A percentile compares a stretch with the other conserved stretches of the same genome.
Conservation (phyloP, 2,797 vertebrate genomes). For the Prunella strophiata region DNA sequence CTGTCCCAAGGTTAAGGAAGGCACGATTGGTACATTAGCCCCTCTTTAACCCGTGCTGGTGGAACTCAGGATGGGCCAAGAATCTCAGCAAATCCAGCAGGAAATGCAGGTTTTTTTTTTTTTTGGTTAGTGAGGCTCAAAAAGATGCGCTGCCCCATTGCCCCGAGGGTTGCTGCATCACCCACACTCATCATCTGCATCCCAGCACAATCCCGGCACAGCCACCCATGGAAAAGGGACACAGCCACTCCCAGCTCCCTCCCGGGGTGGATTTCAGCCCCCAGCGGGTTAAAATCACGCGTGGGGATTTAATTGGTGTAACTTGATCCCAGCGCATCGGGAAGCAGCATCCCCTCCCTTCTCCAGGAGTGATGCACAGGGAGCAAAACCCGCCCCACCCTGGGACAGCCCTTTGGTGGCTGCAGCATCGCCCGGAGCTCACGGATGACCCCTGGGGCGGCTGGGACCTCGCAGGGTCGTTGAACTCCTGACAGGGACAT, state of each 20-base stretch:
- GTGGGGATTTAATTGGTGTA: not conserved
- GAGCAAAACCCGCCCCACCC: not conserved
- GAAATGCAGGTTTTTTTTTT: not conserved
- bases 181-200: not conserved
- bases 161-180: not conserved
- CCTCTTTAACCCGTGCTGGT: not conserved
- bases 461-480: not conserved
- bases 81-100: not conserved
- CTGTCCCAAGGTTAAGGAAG: not conserved
- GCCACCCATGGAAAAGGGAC: too few species aligned
- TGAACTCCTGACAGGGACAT: not conserved
- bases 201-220: not conserved
- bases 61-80: not conserved
- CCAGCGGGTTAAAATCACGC: not conserved
- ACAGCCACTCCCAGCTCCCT: not conserved
- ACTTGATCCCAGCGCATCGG: not conserved
- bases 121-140: fast-evolving
- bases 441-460: fast-evolving
- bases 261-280: not conserved
- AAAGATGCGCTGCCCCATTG: fast-evolving
- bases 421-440: not conserved
- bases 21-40: not conserved
- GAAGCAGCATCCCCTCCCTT: not conserved
- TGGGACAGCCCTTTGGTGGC: not conserved
- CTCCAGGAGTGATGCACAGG: not conserved